Evolutionary conservation across 2,113 vertebrate genomes (phyloP).

Genomic region (Lophura nycthemera): DNA sequence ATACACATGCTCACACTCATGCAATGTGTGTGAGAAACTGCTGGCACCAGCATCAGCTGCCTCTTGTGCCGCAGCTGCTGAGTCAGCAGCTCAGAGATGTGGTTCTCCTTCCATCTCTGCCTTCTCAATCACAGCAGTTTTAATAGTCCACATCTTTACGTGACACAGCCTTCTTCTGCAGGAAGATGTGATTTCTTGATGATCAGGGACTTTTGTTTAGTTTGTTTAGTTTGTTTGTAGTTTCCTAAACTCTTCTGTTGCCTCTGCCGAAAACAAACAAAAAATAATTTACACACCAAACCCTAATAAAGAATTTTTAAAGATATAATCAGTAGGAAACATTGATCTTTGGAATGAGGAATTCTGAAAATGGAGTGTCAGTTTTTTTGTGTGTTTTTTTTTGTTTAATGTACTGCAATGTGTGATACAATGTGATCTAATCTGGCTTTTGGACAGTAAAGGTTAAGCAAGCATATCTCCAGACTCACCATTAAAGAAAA

Average conservation of each 20-base stretch:
- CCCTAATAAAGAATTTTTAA: not conserved
- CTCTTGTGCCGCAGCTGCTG: not conserved
- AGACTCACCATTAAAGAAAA: not conserved
- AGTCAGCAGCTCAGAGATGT: not conserved
- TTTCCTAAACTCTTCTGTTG: not conserved
- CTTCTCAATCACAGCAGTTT: not conserved
- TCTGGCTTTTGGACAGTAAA: not conserved
- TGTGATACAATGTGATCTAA: not conserved
- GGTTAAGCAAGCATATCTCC: not conserved
- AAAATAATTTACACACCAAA: rapidly evolving
- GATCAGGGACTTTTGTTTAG: not conserved
- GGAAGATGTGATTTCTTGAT: not conserved
- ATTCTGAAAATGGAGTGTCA: not conserved
- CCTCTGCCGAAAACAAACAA: not conserved
- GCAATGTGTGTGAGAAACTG: not conserved
- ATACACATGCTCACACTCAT: not conserved
- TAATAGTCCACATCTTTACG: not conserved
- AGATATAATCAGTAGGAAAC: not conserved
- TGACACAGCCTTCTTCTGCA: not conserved
- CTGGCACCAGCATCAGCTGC: not conserved
- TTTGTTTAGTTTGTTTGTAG: not conserved
- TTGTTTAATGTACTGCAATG: not conserved
- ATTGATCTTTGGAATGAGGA: not conserved
- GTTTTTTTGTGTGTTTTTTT: rapidly evolving
- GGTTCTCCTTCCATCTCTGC: not conserved